Percentiles rank a stretch among this genome's conserved stretches.
Conservation (phyloP, 1,140 invertebrate species). For the Papilio glaucus region DNA sequence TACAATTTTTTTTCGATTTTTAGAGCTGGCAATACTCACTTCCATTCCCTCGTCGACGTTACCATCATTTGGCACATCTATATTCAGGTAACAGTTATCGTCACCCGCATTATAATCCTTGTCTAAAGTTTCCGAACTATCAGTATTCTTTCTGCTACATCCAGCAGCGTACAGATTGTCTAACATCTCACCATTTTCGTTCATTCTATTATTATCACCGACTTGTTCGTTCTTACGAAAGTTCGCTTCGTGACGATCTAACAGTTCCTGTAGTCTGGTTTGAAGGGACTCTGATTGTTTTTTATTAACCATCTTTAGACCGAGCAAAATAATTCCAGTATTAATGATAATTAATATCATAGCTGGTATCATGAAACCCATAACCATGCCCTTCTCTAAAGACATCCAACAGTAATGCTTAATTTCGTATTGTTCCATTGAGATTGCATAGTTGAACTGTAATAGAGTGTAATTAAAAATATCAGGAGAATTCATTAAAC, state of each 20-base stretch:
- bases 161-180: constrained; percentile 67
- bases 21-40: constrained; percentile 49
- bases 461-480: constrained; percentile 55
- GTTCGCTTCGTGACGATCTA: constrained; percentile 71
- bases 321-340: constrained; percentile 79
- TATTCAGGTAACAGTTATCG: constrained; percentile 62
- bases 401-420: constrained; percentile 89
- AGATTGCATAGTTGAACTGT: constrained; percentile 85
- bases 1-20: constrained; percentile 28
- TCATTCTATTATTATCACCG: constrained; percentile 49
- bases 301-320: constrained; percentile 70
- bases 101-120: constrained; percentile 69
- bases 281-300: constrained; percentile 72
- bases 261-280: constrained; percentile 73
- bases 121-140: constrained; percentile 74
- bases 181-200: constrained; percentile 66
- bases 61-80: constrained; percentile 49
- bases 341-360: constrained; percentile 86
- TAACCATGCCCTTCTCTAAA: constrained; percentile 88
- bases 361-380: constrained; percentile 88
- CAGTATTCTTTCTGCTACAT: constrained; percentile 72
- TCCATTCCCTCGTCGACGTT: constrained; percentile 58
- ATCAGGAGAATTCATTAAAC: too few relatives aligned
- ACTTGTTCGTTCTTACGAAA: constrained; percentile 65
- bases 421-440: constrained; percentile 87